Conservation (phyloP, 1,140 invertebrate genomes). For the Drosophila nasuta region DNA sequence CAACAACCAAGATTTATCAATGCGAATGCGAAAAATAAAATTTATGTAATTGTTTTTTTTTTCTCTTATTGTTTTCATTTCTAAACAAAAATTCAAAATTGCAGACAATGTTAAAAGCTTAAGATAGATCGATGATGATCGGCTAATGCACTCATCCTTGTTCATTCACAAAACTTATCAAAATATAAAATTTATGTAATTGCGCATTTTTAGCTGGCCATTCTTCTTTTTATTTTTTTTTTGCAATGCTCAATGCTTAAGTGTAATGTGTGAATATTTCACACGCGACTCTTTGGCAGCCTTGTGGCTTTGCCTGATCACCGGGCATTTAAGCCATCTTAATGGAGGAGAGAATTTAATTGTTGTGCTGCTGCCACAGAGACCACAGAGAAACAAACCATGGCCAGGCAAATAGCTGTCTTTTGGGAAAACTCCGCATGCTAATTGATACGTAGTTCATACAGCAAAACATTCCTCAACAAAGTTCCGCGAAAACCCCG, state of each 20-base stretch:
- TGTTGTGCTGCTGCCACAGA: slow-evolving; percentile 52
- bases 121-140: slow-evolving; percentile 2
- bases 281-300: slow-evolving; percentile 52
- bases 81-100: too few species aligned
- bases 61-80: too few species aligned
- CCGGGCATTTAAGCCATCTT: slow-evolving; percentile 48
- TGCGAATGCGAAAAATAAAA: too few species aligned
- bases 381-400: slow-evolving; percentile 51
- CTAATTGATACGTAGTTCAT: slow-evolving; percentile 18
- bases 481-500: slow-evolving; percentile 48
- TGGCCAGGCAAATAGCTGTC: slow-evolving; percentile 47
- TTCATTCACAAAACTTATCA: slow-evolving; percentile 1
- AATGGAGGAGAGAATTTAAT: slow-evolving; percentile 66
- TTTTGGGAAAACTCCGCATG: slow-evolving; percentile 6
- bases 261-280: slow-evolving; percentile 72
- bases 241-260: slow-evolving; percentile 42
- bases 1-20: too few species aligned
- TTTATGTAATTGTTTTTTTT: neutral
- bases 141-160: neutral
- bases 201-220: slow-evolving; percentile 9
- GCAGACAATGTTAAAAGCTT: neutral
- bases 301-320: slow-evolving; percentile 50
- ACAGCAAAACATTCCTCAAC: slow-evolving; percentile 7
- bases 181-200: slow-evolving; percentile 15
- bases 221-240: slow-evolving; percentile 34